A percentile compares a stretch with the other conserved stretches of the same genome.
These are phyloP conservation scores for Andrena minutula DNA, from an alignment of 2,888 invertebrate species.

Conservation along the genomic window DNA sequence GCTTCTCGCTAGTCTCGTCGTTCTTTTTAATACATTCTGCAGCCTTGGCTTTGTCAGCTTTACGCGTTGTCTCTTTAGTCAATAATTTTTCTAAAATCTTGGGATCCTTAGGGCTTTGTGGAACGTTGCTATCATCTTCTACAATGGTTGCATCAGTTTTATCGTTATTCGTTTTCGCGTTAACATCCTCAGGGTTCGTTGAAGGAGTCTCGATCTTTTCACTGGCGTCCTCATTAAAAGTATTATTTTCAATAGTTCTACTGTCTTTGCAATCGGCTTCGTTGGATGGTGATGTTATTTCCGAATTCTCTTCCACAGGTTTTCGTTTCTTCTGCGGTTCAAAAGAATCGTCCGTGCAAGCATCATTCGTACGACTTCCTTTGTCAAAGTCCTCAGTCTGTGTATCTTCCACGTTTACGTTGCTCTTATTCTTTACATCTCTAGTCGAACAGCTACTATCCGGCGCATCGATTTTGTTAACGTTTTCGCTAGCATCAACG, in stretches of 20 bases:
- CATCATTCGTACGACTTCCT: background rate
- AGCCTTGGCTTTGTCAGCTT: constrained; percentile 9
- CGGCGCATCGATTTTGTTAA: constrained; percentile 9
- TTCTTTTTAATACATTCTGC: constrained; percentile 8
- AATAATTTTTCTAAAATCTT: constrained; percentile 45
- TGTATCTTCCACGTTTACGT: constrained; percentile 2
- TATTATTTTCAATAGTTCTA: background rate
- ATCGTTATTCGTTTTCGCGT: constrained; percentile 12
- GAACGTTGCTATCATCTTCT: background rate
- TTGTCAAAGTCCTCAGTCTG: background rate
- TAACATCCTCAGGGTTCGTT: constrained; percentile 10
- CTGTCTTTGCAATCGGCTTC: constrained; percentile 13
- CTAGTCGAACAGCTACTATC: constrained; percentile 2
- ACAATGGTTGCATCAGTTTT: constrained; percentile 8
- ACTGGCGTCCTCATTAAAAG: constrained; percentile 9
- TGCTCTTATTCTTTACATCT: constrained; percentile 13
- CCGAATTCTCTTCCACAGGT: constrained; percentile 6
- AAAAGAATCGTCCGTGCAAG: constrained; percentile 1
- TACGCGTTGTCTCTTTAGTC: background rate
- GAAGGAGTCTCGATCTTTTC: constrained; percentile 1
- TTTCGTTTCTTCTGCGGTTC: constrained; percentile 9
- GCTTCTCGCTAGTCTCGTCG: constrained; percentile 39
- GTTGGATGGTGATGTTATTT: constrained; percentile 2
- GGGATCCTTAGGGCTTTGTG: constrained; percentile 15
- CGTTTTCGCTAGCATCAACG: background rate